A percentile compares a stretch with the other conserved stretches of the same genome.
These are phyloP conservation scores for Thaumatotibia leucotreta DNA, from an alignment of 1,140 invertebrate species.

Conservation along the genomic window DNA sequence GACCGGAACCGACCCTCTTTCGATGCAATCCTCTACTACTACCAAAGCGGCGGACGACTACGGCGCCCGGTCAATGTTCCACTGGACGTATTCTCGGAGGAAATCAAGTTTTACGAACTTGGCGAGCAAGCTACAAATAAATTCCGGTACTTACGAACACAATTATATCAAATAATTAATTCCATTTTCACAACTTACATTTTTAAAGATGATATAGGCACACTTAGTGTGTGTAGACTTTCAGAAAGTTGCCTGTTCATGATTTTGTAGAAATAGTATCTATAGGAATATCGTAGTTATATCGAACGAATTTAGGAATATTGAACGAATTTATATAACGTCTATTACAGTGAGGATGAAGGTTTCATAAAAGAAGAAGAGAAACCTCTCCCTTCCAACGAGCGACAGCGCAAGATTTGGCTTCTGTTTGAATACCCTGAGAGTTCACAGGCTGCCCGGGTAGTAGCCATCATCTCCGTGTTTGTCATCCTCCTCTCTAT, in stretches of 20 bases:
- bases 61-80: conserved; percentile 98
- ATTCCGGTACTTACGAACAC: conserved; percentile 88
- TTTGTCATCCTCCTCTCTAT: conserved; percentile 99
- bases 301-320: conserved; percentile 83
- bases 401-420: conserved; percentile 99
- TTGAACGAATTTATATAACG: background rate
- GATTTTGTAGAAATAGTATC: background rate
- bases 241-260: background rate
- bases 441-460: conserved; percentile 97
- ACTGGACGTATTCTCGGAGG: conserved; percentile 97
- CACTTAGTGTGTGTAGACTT: conserved; percentile 11
- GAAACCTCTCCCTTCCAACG: conserved; percentile 95
- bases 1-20: conserved; percentile 98
- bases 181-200: background rate
- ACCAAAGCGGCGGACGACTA: conserved; percentile 97
- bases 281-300: conserved; percentile 6
- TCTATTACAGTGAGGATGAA: conserved; percentile 90
- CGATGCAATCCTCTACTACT: conserved; percentile 99
- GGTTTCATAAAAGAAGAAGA: conserved; percentile 98
- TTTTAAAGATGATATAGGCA: background rate
- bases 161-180: background rate
- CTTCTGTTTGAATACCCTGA: conserved; percentile 99
- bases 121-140: conserved; percentile 98
- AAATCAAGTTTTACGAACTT: conserved; percentile 99
- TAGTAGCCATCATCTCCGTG: conserved; percentile 99